phyloP scores from a whole-genome alignment of 1,140 invertebrate genomes.

The Pectinophora gossypiella region DNA sequence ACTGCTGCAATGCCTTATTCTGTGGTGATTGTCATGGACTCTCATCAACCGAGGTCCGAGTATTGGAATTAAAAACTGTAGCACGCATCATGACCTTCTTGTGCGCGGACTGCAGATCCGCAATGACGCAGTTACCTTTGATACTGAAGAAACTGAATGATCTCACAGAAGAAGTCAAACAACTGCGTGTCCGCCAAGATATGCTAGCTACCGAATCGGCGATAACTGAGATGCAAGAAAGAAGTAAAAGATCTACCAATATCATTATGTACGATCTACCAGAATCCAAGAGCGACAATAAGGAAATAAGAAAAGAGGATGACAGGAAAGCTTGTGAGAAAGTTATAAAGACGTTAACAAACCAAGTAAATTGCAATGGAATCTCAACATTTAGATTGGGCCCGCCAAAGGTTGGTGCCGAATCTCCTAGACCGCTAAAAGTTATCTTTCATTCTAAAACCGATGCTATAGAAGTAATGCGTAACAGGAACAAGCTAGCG shows the following conservation, averaged over 20 bases:
- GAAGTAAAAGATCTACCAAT: slow-evolving; percentile 7
- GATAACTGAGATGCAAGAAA: slow-evolving; percentile 5
- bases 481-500: slow-evolving; percentile 3
- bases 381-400: slow-evolving; percentile 7
- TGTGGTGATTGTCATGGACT: slow-evolving; percentile 8
- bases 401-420: not conserved
- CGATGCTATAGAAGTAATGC: slow-evolving; percentile 5
- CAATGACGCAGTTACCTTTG: slow-evolving; percentile 5
- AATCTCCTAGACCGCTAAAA: slow-evolving; percentile 14
- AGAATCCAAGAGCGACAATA: not conserved
- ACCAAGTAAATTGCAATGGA: not conserved
- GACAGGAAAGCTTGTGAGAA: not conserved
- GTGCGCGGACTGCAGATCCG: slow-evolving; percentile 5
- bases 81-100: slow-evolving; percentile 5
- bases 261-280: slow-evolving; percentile 11
- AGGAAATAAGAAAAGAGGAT: slow-evolving; percentile 5
- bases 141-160: slow-evolving; percentile 10
- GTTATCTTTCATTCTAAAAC: slow-evolving; percentile 3
- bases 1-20: slow-evolving; percentile 4
- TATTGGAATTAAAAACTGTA: slow-evolving; percentile 9
- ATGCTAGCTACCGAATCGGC: slow-evolving; percentile 9
- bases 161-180: slow-evolving; percentile 10
- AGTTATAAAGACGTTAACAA: not conserved
- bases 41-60: slow-evolving; percentile 7
- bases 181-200: slow-evolving; percentile 8